Evolutionary conservation across 1,140 invertebrate genomes (phyloP), one percentile per base, ranked within the genome.

Genomic region (Drosophila baimaii): DNA sequence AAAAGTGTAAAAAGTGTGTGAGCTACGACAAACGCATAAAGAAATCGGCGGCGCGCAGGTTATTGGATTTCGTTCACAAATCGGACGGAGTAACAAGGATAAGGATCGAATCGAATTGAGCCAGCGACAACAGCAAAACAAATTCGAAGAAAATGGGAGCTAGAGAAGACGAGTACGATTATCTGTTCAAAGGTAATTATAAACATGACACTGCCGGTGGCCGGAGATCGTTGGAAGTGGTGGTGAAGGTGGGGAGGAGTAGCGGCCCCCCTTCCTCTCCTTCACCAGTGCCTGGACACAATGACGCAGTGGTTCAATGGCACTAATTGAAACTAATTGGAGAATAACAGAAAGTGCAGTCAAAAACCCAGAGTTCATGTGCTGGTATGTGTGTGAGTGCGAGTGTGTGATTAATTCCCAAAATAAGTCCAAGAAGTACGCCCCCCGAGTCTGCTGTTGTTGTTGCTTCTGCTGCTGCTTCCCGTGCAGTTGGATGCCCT

Each of bases 161-260:
- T 94, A 97, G 98, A 94, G 98, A 99, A 94, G 98, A 99, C 94
- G 98, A 99, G 95, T 99, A 99, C 94, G 99, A 99, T 95, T 99
- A 99, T 96, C 96, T 99, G 93, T 99, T 99, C 94, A 99, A 99
- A 98, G 98, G 98, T 99, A 95, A 93, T 86, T 85, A 85, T 69
- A 56, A 84, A 84, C 69, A 85, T 81, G 68, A 69, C 51, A 57
- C 57, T 71, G 58, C 29, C 46, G 61, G 39, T 61, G 52, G 59
- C 15, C 27, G 35, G 15, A 31, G 61, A 64, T 64, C 54, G 19
- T n/a, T 33, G 46, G 47, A 37, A 10, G 29, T 23, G 27, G 43
- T 15, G 47, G 41, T 23, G 35, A n/a, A 19, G 55, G 19, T 72
- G 58, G 49, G 55, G 21, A 72, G 58, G 49, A 76, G 65, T 74